Conservation (phyloP, 2,113 vertebrate genomes). For the Lagopus leucura region DNA sequence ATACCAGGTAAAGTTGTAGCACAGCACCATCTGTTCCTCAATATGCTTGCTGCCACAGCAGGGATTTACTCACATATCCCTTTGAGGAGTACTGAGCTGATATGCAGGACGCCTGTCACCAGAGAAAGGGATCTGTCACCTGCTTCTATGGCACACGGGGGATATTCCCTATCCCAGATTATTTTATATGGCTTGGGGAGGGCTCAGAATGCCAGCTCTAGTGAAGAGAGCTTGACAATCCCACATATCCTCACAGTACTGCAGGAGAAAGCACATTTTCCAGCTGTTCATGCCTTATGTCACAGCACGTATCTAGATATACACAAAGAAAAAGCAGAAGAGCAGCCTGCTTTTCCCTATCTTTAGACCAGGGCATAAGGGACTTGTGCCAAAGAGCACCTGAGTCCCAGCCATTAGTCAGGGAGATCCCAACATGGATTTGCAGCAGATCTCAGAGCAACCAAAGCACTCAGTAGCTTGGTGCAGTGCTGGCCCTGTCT, state of each 20-base stretch:
- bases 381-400: not conserved
- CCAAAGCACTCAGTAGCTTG: not conserved
- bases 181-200: not conserved
- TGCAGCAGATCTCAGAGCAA: not conserved
- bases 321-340: not conserved
- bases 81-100: not conserved
- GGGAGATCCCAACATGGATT: not conserved
- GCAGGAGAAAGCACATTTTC: constrained; percentile 44
- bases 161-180: not conserved
- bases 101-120: not conserved
- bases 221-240: constrained; percentile 44
- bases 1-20: not conserved
- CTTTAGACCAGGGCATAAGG: not conserved
- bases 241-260: constrained; percentile 6
- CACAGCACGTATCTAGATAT: constrained; percentile 17
- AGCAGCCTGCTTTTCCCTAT: not conserved
- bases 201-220: not conserved
- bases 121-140: not conserved
- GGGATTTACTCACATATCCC: not conserved
- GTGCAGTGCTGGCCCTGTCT: not conserved
- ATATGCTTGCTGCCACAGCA: not conserved
- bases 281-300: constrained; percentile 57
- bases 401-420: not conserved
- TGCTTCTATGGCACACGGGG: not conserved
- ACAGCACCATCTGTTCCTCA: constrained; percentile 63